Base-by-base conservation (phyloP, 2,113 vertebrate genomes). In the Campylomormyrus numenius region DNA sequence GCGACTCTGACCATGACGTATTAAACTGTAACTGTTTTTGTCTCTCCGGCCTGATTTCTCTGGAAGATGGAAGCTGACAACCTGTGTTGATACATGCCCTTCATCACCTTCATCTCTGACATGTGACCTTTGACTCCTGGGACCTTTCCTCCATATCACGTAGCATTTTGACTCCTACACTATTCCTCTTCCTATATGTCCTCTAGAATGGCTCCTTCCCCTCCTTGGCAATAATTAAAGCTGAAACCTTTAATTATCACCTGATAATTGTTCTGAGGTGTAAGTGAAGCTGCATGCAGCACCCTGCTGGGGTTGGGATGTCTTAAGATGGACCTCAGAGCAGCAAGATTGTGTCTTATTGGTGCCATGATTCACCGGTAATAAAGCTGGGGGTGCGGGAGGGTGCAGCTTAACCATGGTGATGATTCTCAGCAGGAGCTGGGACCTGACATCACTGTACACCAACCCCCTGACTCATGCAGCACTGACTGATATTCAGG, bases 191-290 rank as follows among this genome's bases (percentile, higher is more conserved):
- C 45, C 11, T 15, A 27, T 27, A 27, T 46, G 48, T 46, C 42
- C 24, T 85, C 45, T 48, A n/a, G 19, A 15, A n/a, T 46, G 83
- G 9, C 42, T 49, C 42, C 10, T 49, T 27, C 4, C 24, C 45
- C 45, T 10, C 84, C 74, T 42, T 42, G 35, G 45, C 84, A 50
- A 27, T 86, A 15, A 48, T 49, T 86, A 48, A 49, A 86, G 74
- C 13, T 42, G 74, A 80, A 80, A n/a, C 21, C 46, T 27, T 85
- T 86, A n/a, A 50, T 86, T 86, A 86, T 86, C 84, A 50, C 84
- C 24, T 48, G 84, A 2, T 86, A 50, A 86, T 50, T 86, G 48
- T n/a, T 50, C 24, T 86, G 84, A 50, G 42, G 10, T 50, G 84
- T 46, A 50, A 86, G 49, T 50, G n/a, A 48, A 15, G 19, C 84